Conservation (phyloP, 2,888 invertebrate genomes). For the Nipponacmea schrenckii region DNA sequence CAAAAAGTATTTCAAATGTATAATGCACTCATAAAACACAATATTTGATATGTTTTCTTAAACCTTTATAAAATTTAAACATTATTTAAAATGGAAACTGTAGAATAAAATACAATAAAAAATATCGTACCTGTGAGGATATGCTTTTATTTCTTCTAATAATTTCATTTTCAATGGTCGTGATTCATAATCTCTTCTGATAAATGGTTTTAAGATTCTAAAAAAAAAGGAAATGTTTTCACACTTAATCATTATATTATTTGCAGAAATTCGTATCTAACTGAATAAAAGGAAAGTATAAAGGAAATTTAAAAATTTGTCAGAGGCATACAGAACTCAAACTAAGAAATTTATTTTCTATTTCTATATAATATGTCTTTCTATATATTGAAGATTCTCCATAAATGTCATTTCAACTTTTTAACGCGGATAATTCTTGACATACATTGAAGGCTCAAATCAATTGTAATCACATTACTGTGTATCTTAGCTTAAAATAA, state of each 20-base stretch:
- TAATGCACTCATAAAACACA: neutral
- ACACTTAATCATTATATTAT: neutral
- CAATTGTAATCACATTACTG: too few species aligned
- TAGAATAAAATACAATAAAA: conserved; percentile 2
- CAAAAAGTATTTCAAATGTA: too few species aligned
- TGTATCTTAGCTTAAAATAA: too few species aligned
- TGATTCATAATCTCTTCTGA: conserved; percentile 77
- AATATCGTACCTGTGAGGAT: conserved; percentile 67
- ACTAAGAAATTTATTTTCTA: neutral
- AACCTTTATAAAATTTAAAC: neutral
- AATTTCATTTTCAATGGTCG: conserved; percentile 80
- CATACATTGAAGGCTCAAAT: too few species aligned
- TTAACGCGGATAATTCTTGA: too few species aligned
- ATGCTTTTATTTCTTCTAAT: conserved; percentile 73
- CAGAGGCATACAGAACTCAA: neutral
- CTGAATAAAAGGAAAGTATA: neutral
- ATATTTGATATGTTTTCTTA: too few species aligned
- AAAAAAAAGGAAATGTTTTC: conserved; percentile 14
- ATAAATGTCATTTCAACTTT: too few species aligned
- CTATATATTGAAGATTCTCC: too few species aligned
- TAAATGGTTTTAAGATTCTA: conserved; percentile 83
- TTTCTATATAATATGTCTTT: too few species aligned
- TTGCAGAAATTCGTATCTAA: neutral
- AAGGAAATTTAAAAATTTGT: neutral
- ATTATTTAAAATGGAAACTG: neutral